Evolutionary conservation across 2,797 vertebrate genomes (phyloP).

Genomic region (Sebastes elongatus): DNA sequence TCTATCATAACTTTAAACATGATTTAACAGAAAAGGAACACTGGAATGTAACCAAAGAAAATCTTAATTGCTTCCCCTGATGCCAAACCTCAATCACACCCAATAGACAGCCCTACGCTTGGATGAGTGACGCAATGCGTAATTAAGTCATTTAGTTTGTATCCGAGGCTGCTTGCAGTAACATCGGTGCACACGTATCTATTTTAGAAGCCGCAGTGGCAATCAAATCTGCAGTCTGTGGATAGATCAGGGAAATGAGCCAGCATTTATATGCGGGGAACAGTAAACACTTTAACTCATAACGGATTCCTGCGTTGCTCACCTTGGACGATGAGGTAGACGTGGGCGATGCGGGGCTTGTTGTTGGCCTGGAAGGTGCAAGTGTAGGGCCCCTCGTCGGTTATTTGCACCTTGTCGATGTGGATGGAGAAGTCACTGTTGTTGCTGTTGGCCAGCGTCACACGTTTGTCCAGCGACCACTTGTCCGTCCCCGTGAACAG

Average conservation of each 20-base stretch:
- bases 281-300: not conserved
- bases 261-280: not conserved
- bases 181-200: not conserved
- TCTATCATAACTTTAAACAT: constrained; percentile 1
- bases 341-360: constrained; percentile 88
- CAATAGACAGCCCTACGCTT: constrained; percentile 15
- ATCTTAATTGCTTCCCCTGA: constrained; percentile 41
- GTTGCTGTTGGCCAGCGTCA: constrained; percentile 88
- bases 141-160: constrained; percentile 51
- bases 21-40: constrained; percentile 17
- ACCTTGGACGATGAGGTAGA: constrained; percentile 96
- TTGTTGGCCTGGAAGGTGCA: constrained; percentile 93
- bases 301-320: constrained; percentile 24
- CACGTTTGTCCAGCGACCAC: constrained; percentile 91
- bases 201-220: not conserved
- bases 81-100: constrained; percentile 46
- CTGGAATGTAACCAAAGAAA: constrained; percentile 15
- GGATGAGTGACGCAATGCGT: constrained; percentile 41
- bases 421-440: constrained; percentile 91
- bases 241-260: constrained; percentile 16
- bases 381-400: constrained; percentile 91
- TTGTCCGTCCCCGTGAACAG: constrained; percentile 91
- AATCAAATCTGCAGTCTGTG: constrained; percentile 23
- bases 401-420: constrained; percentile 87
- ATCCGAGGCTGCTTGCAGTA: constrained; percentile 18